Percentiles rank a stretch among this genome's conserved stretches.
Conservation (phyloP, 2,113 vertebrate genomes). For the Picathartes gymnocephalus region DNA sequence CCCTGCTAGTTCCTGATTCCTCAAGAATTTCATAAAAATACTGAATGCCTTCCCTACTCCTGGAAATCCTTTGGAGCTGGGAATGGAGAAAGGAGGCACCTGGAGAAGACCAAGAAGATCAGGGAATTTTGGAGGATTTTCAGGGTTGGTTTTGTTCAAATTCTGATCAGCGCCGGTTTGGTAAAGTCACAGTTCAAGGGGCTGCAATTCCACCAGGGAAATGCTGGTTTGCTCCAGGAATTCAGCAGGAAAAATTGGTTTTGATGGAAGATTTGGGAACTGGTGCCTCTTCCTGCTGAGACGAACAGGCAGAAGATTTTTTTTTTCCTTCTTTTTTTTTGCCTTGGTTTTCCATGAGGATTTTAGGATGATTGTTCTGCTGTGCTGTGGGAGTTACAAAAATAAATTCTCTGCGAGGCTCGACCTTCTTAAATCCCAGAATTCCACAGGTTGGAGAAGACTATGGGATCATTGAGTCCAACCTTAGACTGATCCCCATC, state of each 20-base stretch:
- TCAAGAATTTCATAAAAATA: not conserved
- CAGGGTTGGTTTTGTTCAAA: not conserved
- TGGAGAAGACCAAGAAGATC: not conserved
- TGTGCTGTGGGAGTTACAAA: not conserved
- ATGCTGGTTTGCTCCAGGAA: not conserved
- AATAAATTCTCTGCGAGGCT: no score
- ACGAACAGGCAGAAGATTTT: not conserved
- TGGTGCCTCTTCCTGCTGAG: rapidly evolving
- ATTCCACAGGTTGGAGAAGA: not conserved
- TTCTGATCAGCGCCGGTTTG: not conserved
- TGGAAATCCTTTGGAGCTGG: not conserved
- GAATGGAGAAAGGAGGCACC: rapidly evolving
- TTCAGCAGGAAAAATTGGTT: not conserved
- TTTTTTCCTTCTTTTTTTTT: not conserved
- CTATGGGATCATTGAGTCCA: not conserved
- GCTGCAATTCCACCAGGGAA: not conserved
- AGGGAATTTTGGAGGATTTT: not conserved
- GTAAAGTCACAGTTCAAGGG: not conserved
- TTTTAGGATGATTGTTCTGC: not conserved
- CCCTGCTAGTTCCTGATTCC: not conserved
- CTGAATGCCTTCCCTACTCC: not conserved
- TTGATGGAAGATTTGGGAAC: not conserved
- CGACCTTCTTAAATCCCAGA: not conserved
- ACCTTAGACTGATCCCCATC: rapidly evolving
- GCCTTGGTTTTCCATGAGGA: not conserved